A percentile compares a stretch with the other conserved stretches of the same genome.
These are phyloP conservation scores for Pegoplata infirma DNA, from an alignment of 2,888 invertebrate species.

Conservation along the genomic window DNA sequence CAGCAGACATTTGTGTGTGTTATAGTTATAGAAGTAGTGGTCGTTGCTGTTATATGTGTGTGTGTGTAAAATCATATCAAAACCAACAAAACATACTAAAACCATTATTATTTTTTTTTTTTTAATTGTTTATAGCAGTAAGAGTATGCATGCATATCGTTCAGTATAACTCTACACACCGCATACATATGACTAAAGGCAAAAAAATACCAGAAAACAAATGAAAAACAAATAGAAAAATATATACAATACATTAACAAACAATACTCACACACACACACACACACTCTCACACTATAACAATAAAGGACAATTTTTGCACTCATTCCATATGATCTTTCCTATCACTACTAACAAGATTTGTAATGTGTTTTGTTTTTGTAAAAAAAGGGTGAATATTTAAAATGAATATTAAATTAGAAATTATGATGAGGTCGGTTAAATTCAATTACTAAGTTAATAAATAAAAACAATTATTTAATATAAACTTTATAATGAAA, in stretches of 20 bases:
- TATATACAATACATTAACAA: conserved; percentile 10
- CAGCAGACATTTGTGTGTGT: conserved; percentile 32
- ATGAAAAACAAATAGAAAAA: conserved; percentile 45
- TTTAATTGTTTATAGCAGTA: no score
- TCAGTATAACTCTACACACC: neutral
- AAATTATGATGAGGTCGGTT: neutral
- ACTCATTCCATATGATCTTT: neutral
- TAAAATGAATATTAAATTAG: neutral
- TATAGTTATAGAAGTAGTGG: neutral
- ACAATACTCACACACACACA: neutral
- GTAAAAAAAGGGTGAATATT: no score
- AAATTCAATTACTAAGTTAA: neutral
- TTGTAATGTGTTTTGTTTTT: neutral
- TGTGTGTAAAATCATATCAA: conserved; percentile 37
- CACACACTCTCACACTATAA: neutral
- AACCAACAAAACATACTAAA: neutral
- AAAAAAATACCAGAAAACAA: conserved; percentile 20
- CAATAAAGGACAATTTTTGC: neutral
- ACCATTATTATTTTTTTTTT: conserved; percentile 1
- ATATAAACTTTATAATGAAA: no score
- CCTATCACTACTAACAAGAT: neutral
- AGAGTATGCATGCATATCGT: neutral
- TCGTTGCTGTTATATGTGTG: neutral
- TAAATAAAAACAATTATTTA: neutral
- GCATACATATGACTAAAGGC: conserved; percentile 5